Evolutionary conservation across 1,140 invertebrate species (phyloP), one percentile per base, ranked within the genome.

Genomic region (Hyphantria cunea): DNA sequence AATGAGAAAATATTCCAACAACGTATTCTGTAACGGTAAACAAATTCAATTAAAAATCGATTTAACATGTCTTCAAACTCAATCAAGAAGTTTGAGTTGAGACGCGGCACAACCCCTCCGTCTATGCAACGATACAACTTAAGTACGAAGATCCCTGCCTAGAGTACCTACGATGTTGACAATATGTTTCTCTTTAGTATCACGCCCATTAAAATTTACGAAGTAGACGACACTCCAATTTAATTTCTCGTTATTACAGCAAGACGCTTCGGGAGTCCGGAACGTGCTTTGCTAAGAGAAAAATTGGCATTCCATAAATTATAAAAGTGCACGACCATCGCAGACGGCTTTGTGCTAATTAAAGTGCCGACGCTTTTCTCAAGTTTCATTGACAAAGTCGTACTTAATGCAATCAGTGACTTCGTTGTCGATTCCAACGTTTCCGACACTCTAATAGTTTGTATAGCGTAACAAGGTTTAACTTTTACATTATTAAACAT

Each of bases 231-330:
- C 64, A 66, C 64, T 78, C 62, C 61, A 72, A 76, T 80, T 80
- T 71, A 74, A 80, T 76, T 69, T 74, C 68, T 80, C 73, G 54
- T 76, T 80, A 76, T 68, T 64, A 72, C 58, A 53, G 64, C n/a
- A 15, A 56, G 65, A 64, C 60, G 56, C 53, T 39, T 39, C 37
- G 37, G 48, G 59, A 73, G 17, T 25, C 51, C 37, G 59, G 48
- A 55, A 73, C 41, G 52, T 55, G 52, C 52, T 55, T 14, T 33
- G 49, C 54, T 70, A 54, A 52, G 54, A 64, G 70, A 69, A 72
- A 75, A 70, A 74, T 71, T 70, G 70, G 68, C 33, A 70, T 72
- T 75, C 67, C 66, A 71, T 78, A 74, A 76, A 76, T 62, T 73
- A 76, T 65, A 50, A 68, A 63, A 68, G 58, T 62, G 45, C 59